Evolutionary conservation across 2,888 invertebrate species (phyloP), one percentile per base, ranked within the genome.

Genomic region (Acheta domesticus): DNA sequence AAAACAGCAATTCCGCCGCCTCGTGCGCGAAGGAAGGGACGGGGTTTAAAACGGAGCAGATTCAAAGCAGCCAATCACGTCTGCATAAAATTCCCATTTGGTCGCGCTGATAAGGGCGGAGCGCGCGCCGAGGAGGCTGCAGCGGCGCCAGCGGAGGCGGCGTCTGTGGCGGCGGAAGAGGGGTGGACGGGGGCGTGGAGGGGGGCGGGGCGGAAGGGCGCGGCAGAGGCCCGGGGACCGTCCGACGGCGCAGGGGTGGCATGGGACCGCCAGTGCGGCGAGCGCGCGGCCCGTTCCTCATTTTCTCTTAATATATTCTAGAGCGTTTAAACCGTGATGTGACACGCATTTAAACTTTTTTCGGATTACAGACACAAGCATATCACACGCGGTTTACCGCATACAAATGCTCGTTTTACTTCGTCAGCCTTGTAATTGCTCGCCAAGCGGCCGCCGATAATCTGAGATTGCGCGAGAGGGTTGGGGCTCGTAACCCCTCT

Each of bases 1-100:
- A 62, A 62, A 20, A n/a, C 76, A 36, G 76, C 76, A 76, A 76
- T 76, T 76, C 48, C 76, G 48, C 76, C 16, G 76, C 36, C 76
- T 21, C 36, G n/a, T n/a, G 21, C 48, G 11, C 36, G 36, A 23
- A 21, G 75, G 36, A 36, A 75, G 36, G 36, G 75, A 36, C n/a
- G 76, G 76, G 76, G 76, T 76, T 74, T 75, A 80, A 79, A 81
- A 81, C 76, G 79, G 80, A 78, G 48, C 80, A 81, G 79, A 81
- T 81, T 81, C 80, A 77, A 78, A 78, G 62, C 79, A 81, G 81
- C 81, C 81, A 81, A 81, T 81, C 81, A 76, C 78, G 80, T 81
- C 81, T 81, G 81, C 81, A 81, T 81, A 81, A 81, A 80, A 81
- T 81, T 81, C 80, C 81, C 81, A 81, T 81, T 81, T 62, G 73